Base-by-base conservation (phyloP, 2,888 invertebrate genomes). In the Scelioninae gen. 1 region DNA sequence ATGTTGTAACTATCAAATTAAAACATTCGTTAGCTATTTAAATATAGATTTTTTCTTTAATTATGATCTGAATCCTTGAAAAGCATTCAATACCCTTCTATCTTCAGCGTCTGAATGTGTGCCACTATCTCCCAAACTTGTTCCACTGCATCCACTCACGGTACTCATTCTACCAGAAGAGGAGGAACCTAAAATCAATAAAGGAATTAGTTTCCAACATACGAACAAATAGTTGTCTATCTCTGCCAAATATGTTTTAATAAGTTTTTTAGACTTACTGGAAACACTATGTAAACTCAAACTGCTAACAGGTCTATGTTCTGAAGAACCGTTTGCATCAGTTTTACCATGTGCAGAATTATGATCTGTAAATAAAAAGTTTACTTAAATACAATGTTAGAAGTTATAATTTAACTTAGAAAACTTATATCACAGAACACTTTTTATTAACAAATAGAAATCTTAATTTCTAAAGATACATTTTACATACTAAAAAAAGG, bases 41-140 rank as follows among this genome's bases (percentile, higher is more conserved):
- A 11, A 38, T 38, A 11, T 38, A 34, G 34, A 34, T 38, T 38
- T 38, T 38, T 23, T 23, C 23, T 23, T 23, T 23, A 1, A 23
- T 23, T 23, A 2, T 23, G 4, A 23, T 23, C 23, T 23, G 4
- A 23, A 4, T 23, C 23, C 23, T 23, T 23, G 23, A 23, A 23
- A 23, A 23, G 23, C 23, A 23, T 23, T 23, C 23, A 23, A 23
- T 23, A 93, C 94, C 90, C 94, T 93, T 83, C 96, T 94, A 71
- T 97, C 97, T 83, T 97, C 97, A 68, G 95, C 95, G 90, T 97
- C 97, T 0, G 97, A 97, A 89, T 96, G 96, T 0, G 96, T 96
- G 71, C 97, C 97, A 88, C 96, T 96, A 88, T 97, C 97, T 0
- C 96, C 96, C 0, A 96, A 93, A 87, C 97, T 97, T 38, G 95